Evolutionary conservation across 2,797 vertebrate species (phyloP).

Genomic region (Psittacula derbiana): DNA sequence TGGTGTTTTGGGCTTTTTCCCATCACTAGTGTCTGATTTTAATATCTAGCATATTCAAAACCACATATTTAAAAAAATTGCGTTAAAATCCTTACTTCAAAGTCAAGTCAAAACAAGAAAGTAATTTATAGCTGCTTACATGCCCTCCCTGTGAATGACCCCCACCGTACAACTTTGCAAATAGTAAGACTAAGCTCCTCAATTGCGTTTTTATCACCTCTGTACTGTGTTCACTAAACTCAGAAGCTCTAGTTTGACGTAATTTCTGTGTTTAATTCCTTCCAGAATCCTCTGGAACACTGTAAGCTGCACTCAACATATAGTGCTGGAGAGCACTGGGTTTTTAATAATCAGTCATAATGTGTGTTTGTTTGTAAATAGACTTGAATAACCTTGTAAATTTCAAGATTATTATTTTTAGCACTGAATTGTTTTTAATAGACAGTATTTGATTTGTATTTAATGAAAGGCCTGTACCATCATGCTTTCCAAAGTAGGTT

Average conservation of each 20-base stretch:
- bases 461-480: neutral
- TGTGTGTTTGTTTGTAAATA: neutral
- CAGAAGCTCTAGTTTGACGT: neutral
- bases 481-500: neutral
- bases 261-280: neutral
- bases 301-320: neutral
- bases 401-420: neutral
- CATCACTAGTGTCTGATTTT: neutral
- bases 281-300: neutral
- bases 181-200: neutral
- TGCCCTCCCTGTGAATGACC: neutral
- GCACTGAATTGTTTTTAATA: neutral
- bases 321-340: neutral
- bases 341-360: neutral
- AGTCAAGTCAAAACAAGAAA: constrained; percentile 59
- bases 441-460: neutral
- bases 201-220: neutral
- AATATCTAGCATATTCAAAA: neutral
- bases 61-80: neutral
- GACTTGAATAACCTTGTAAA: neutral
- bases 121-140: constrained; percentile 60
- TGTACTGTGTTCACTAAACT: neutral
- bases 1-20: neutral
- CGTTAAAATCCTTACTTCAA: constrained; percentile 39
- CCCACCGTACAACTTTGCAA: neutral